Evolutionary conservation across 2,113 vertebrate species (phyloP), one percentile per base, ranked within the genome.

Genomic region (Micronycteris hirsuta): DNA sequence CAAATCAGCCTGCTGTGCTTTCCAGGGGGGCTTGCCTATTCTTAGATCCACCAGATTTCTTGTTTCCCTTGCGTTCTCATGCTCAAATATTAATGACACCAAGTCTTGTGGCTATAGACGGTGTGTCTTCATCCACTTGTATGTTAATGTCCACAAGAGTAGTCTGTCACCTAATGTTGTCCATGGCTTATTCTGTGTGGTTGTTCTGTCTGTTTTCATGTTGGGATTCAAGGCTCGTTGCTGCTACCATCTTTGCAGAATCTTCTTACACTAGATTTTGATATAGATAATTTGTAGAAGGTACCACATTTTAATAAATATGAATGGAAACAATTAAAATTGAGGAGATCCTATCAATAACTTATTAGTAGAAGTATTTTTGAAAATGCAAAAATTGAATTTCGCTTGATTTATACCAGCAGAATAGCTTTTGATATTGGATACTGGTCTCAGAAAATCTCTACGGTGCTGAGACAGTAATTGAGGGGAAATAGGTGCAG

Each of bases 221-320:
- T n/a, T 94, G 56, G 7, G 9, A 54, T 86, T 70, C 38, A 78
- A 73, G 38, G 52, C 38, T 58, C 73, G 41, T 41, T 84, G 28
- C 26, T 41, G 3, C 31, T 17, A 17, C 4, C 13, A 45, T 47
- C 68, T 47, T 73, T 24, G 43, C 41, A 84, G 70, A 74, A 33
- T 95, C 22, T 36, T 26, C 52, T 86, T 47, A 70, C 5, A 22
- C 73, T 68, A 52, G n/a, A 88, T 78, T 90, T 52, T 84, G 68
- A 78, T 86, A 61, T 56, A 78, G n/a, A 49, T 86, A 94, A 92
- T 43, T 95, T 94, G 26, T 93, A 95, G 49, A 33, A 47, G 28
- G 36, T 52, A 33, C 3, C 10, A 22, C 63, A 45, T 93, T 83
- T 88, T 93, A 96, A 86, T 93, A 83, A 95, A 83, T 67, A 70